A percentile compares a stretch with the other conserved stretches of the same genome.
Evolutionary conservation across 2,888 invertebrate species (phyloP).

Genomic region (Lutraria lutraria): DNA sequence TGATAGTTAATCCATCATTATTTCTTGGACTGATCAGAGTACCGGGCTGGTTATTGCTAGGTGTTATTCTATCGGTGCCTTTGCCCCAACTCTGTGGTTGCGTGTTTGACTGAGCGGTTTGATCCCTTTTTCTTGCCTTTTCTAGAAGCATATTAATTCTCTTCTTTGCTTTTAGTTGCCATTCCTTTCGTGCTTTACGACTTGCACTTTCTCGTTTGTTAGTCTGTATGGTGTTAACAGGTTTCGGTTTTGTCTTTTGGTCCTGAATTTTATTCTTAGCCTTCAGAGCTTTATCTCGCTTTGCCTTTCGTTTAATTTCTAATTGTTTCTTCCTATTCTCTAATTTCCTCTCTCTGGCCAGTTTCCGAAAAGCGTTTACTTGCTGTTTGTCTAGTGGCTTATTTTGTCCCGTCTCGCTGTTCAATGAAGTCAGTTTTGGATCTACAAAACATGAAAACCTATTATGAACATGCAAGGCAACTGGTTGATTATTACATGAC

Average conservation of each 20-base stretch:
- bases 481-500: too few species aligned
- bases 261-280: neutral
- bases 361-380: neutral
- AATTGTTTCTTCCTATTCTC: neutral
- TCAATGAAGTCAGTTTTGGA: neutral
- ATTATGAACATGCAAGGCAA: neutral
- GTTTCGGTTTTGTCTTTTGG: neutral
- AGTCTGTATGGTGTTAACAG: neutral
- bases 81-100: neutral
- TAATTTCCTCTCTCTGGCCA: neutral
- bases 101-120: neutral
- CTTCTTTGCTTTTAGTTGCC: too few species aligned
- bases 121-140: too few species aligned
- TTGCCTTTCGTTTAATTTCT: conserved; percentile 8
- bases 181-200: too few species aligned
- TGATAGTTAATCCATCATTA: neutral
- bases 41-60: neutral
- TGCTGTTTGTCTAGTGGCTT: neutral
- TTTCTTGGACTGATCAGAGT: neutral
- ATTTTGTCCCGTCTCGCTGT: neutral
- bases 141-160: too few species aligned
- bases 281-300: neutral
- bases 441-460: neutral
- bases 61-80: neutral
- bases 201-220: neutral